Base-by-base conservation (phyloP, 1,140 invertebrate genomes). In the Zaprionus taronus region DNA sequence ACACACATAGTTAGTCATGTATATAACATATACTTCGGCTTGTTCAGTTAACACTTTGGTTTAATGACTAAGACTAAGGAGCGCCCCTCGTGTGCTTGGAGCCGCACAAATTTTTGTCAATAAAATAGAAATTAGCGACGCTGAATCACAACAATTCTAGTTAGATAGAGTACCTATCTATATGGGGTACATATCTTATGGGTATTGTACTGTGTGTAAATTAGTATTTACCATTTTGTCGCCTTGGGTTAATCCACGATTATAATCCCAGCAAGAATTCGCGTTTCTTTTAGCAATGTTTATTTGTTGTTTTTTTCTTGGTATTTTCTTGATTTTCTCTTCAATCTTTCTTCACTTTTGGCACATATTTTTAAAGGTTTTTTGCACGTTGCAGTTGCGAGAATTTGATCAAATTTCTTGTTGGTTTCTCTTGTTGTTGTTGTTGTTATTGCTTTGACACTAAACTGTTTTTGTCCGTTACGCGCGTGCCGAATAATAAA, bases 1-100 rank as follows among this genome's bases (percentile, higher is more conserved):
- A 31, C 9, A 9, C 1, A 53, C 28, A 69, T 34, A 64, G 58
- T 69, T 77, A 80, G 56, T 61, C 61, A 76, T 73, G 55, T 44
- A 65, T 49, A 49, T 53, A 38, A 65, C 26, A 28, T 69, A 20
- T 62, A 60, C 53, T 72, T 56, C 67, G 47, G 63, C 70, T 77
- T 65, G 69, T 77, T 66, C 57, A 77, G 69, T 77, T 76, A 77
- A 76, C 77, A 80, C 76, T 80, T 75, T 63, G 77, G 17, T 76
- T 72, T 89, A 89, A 85, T 89, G 84, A 89, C 85, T 89, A 90
- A 89, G 84, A 89, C 84, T 89, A 89, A 89, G 84, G 84, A 89
- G 84, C 87, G 84, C 77, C 82, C 66, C 55, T 26, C 61, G 71
- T 74, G 44, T 58, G 53, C 47, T 53, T 2, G n/a, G n/a, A 17